Evolutionary conservation across 2,113 vertebrate genomes (phyloP), one percentile per base, ranked within the genome.

Genomic region (Canis aureus): DNA sequence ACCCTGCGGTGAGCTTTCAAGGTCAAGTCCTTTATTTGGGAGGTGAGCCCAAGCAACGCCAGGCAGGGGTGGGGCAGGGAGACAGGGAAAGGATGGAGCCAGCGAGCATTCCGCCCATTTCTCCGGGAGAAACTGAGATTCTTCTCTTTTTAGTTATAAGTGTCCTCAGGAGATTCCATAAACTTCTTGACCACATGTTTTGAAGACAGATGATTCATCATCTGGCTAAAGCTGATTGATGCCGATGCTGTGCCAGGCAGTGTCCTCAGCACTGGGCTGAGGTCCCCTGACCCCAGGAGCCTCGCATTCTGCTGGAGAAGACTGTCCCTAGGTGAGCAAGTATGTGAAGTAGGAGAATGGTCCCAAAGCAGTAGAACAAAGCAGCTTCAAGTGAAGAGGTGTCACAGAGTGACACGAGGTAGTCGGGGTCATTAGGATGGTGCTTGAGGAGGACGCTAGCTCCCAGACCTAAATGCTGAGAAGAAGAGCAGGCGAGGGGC

Each of bases 261-360:
- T 11, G 22, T 67, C 51, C n/a, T 12, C 3, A 0, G 15, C 86
- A 59, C 86, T 43, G 67, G 20, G n/a, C 53, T 7, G 11, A 59
- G 79, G 9, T 51, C 19, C 53, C 66, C n/a, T 38, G 27, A 43
- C 35, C 90, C 35, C n/a, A 19, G 53, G 51, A 69, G 38, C 66
- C 11, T 43, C 7, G 22, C 53, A 11, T 59, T 43, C n/a, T 43
- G 7, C 55, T 8, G 29, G 91, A 29, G 12, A 73, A 49, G 38
- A 17, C 19, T 12, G 20, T 9, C 38, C 1, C 29, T 11, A 6
- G 20, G 15, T 5, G 66, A 11, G 4, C 23, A 80, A 62, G 1
- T 4, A 25, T 0, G 1, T 6, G 11, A 25, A 23, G 66, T 5
- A 25, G 19, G 0, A 20, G 29, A 15, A 17, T 59, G 8, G 16